Evolutionary conservation across 2,797 vertebrate species (phyloP).

Genomic region (Alauda arvensis): DNA sequence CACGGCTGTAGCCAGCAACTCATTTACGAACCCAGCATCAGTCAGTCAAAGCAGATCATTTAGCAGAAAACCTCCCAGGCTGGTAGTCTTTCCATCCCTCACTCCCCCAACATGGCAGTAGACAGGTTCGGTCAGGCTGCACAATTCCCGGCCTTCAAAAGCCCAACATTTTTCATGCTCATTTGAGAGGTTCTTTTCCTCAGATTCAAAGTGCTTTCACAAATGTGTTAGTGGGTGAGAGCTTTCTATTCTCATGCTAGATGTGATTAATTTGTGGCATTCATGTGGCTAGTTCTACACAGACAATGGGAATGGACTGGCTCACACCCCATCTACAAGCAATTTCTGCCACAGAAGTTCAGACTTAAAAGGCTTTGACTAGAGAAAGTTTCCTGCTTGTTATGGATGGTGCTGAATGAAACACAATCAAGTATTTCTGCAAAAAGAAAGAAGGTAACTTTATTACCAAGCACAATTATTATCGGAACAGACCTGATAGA

Average conservation of each 20-base stretch:
- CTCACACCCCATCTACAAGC: constrained; percentile 84
- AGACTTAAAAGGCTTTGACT: constrained; percentile 45
- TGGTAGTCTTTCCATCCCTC: constrained; percentile 75
- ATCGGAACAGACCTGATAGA: neutral
- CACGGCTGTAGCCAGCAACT: constrained; percentile 74
- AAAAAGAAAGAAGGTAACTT: neutral
- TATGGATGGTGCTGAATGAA: constrained; percentile 15
- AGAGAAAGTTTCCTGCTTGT: constrained; percentile 42
- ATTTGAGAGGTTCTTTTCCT: constrained; percentile 75
- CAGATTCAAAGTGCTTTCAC: constrained; percentile 78
- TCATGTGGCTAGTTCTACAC: constrained; percentile 76
- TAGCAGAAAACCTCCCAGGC: constrained; percentile 77
- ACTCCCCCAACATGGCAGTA: constrained; percentile 65
- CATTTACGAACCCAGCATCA: constrained; percentile 74
- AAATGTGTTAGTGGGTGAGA: constrained; percentile 73
- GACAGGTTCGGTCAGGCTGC: constrained; percentile 66
- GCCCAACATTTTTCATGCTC: constrained; percentile 78
- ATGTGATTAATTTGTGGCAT: constrained; percentile 93
- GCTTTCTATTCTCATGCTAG: constrained; percentile 78
- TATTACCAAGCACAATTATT: neutral
- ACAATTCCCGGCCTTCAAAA: constrained; percentile 72
- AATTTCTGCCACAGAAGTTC: constrained; percentile 71
- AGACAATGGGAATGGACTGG: constrained; percentile 87
- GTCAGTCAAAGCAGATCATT: constrained; percentile 77
- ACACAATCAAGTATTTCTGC: neutral